Conservation (phyloP, 2,888 invertebrate species). For the Himalopsyche tibetana region DNA sequence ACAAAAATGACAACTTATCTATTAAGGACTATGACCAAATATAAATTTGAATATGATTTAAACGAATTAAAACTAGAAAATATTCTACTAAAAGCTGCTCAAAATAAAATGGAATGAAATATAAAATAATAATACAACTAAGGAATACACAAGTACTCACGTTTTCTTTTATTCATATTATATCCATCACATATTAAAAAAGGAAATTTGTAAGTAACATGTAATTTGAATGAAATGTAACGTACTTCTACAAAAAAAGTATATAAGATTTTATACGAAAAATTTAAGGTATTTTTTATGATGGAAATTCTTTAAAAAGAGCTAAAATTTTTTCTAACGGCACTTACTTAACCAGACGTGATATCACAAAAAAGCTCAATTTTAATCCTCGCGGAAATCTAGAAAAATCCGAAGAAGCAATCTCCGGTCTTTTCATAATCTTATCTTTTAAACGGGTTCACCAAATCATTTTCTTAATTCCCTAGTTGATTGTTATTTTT, state of each 20-base stretch:
- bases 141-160: too few relatives aligned
- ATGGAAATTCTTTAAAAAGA: slow-evolving; percentile 5
- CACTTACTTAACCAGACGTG: slow-evolving; percentile 34
- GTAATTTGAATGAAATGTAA: not conserved
- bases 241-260: not conserved
- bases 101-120: too few relatives aligned
- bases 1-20: too few relatives aligned
- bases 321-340: not conserved
- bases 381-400: slow-evolving; percentile 34
- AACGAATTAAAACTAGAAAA: too few relatives aligned
- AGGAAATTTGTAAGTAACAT: too few relatives aligned
- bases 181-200: too few relatives aligned
- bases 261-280: not conserved
- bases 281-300: not conserved
- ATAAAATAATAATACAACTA: too few relatives aligned
- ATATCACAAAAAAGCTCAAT: slow-evolving; percentile 34
- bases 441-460: slow-evolving; percentile 34
- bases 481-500: slow-evolving; percentile 15
- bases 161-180: too few relatives aligned
- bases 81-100: too few relatives aligned
- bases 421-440: slow-evolving; percentile 31
- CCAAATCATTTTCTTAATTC: slow-evolving; percentile 30
- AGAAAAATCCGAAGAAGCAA: slow-evolving; percentile 20
- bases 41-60: too few relatives aligned
- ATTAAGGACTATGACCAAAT: too few relatives aligned